Percentiles rank a stretch among this genome's conserved stretches.
phyloP scores from a whole-genome alignment of 2,888 invertebrate species.

The Hydrotaea cyrtoneurina region DNA sequence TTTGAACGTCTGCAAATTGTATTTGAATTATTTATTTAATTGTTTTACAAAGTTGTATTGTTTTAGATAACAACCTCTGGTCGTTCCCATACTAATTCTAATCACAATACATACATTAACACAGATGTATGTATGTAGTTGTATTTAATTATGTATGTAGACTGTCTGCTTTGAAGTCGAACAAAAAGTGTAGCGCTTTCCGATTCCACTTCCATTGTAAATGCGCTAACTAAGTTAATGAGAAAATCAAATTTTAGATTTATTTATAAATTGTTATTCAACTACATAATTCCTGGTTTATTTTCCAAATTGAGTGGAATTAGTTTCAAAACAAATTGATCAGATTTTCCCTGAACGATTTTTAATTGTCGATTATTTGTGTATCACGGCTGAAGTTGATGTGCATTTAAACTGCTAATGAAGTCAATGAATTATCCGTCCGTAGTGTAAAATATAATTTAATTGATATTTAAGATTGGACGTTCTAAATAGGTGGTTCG shows the following conservation, averaged over 20 bases:
- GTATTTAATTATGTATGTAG: neutral
- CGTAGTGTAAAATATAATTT: too few relatives aligned
- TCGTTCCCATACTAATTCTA: too few relatives aligned
- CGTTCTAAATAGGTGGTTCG: too few relatives aligned
- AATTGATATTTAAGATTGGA: too few relatives aligned
- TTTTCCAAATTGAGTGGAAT: slow-evolving; percentile 14
- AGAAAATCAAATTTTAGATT: slow-evolving; percentile 12
- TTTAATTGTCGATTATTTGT: too few relatives aligned
- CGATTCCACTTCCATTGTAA: neutral
- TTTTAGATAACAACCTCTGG: neutral
- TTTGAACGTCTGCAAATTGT: neutral
- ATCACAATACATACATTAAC: too few relatives aligned
- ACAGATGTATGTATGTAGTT: too few relatives aligned
- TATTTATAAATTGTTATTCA: slow-evolving; percentile 16
- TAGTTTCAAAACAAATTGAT: neutral
- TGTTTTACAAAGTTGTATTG: neutral
- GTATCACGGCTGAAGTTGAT: too few relatives aligned
- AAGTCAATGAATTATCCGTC: too few relatives aligned
- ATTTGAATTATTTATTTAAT: slow-evolving; percentile 21
- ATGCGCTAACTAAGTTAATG: neutral
- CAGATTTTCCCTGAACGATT: neutral
- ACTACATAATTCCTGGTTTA: slow-evolving; percentile 17
- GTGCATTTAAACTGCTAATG: too few relatives aligned
- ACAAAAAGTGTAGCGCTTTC: too few relatives aligned
- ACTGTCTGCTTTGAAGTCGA: too few relatives aligned